A percentile compares a stretch with the other conserved stretches of the same genome.
These are phyloP conservation scores for Drosophila stalkeri DNA, from an alignment of 2,888 invertebrate species.

Conservation along the genomic window DNA sequence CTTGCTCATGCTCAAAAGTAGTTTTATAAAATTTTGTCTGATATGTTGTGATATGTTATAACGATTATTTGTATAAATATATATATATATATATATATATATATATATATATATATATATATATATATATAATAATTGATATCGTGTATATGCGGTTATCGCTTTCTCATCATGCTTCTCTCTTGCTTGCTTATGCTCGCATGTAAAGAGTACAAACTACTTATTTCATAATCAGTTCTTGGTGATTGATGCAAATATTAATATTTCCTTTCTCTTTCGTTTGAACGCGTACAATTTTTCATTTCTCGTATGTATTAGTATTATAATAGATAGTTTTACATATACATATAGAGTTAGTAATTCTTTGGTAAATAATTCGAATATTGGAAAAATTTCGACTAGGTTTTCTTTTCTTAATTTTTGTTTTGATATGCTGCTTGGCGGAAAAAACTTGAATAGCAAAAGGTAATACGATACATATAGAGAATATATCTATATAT, in stretches of 20 bases:
- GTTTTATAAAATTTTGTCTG: slow-evolving; percentile 54
- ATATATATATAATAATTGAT: slow-evolving; percentile 52
- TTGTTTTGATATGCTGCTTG: slow-evolving; percentile 21
- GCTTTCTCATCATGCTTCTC: slow-evolving; percentile 31
- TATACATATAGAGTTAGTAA: slow-evolving; percentile 28
- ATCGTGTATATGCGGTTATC: slow-evolving; percentile 55
- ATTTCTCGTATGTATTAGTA: slow-evolving; percentile 3
- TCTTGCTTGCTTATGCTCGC: slow-evolving; percentile 52
- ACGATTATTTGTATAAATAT: slow-evolving; percentile 40
- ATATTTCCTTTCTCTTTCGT: slow-evolving; percentile 24
- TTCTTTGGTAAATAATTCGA: slow-evolving; percentile 37
- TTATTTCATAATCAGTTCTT: slow-evolving; percentile 85
- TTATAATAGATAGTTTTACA: slow-evolving; percentile 24
- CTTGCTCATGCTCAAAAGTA: slow-evolving; percentile 47
- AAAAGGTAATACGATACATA: slow-evolving; percentile 20
- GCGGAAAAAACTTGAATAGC: slow-evolving; percentile 39
- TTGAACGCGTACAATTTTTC: slow-evolving; percentile 51
- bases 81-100: slow-evolving; percentile 39
- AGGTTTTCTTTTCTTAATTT: slow-evolving; percentile 28
- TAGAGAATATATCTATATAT: slow-evolving; percentile 1
- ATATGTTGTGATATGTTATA: slow-evolving; percentile 71
- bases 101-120: slow-evolving; percentile 21
- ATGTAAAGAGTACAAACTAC: slow-evolving; percentile 84
- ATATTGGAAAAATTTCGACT: slow-evolving; percentile 55
- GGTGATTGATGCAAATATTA: slow-evolving; percentile 77